Percentiles rank a stretch among this genome's conserved stretches.
These are phyloP conservation scores for Clistopyga incitator DNA, from an alignment of 2,888 invertebrate genomes.

Conservation along the genomic window DNA sequence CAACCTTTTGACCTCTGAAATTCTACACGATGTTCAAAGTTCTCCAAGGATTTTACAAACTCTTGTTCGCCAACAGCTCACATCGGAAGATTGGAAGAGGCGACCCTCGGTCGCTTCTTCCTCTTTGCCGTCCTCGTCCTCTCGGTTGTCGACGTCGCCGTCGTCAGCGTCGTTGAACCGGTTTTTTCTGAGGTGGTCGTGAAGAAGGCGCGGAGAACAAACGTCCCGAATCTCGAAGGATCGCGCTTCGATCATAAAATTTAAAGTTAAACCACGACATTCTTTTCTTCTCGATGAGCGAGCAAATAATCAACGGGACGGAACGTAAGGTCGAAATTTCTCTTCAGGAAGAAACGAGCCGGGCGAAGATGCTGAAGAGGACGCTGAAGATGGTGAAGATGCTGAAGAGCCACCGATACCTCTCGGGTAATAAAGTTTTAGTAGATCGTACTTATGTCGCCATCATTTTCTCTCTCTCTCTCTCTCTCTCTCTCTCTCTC, in stretches of 20 bases:
- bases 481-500: no score
- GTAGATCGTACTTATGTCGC: constrained; percentile 57
- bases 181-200: constrained; percentile 56
- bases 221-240: constrained; percentile 63
- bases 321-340: constrained; percentile 61
- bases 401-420: constrained; percentile 22
- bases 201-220: constrained; percentile 54
- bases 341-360: no score
- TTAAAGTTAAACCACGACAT: constrained; percentile 57
- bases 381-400: not conserved
- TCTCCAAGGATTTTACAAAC: constrained; percentile 59
- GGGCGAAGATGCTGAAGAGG: constrained; percentile 7
- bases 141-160: constrained; percentile 6
- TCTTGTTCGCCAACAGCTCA: constrained; percentile 51
- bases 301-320: constrained; percentile 42
- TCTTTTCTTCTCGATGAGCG: constrained; percentile 55
- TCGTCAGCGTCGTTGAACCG: constrained; percentile 51
- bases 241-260: constrained; percentile 67
- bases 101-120: constrained; percentile 38
- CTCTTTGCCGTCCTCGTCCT: constrained; percentile 18
- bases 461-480: constrained; percentile 54
- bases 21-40: constrained; percentile 73
- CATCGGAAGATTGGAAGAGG: constrained; percentile 40
- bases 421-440: constrained; percentile 62
- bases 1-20: constrained; percentile 73